Evolutionary conservation across 1,140 invertebrate genomes (phyloP).

Genomic region (Rhyzopertha dominica): DNA sequence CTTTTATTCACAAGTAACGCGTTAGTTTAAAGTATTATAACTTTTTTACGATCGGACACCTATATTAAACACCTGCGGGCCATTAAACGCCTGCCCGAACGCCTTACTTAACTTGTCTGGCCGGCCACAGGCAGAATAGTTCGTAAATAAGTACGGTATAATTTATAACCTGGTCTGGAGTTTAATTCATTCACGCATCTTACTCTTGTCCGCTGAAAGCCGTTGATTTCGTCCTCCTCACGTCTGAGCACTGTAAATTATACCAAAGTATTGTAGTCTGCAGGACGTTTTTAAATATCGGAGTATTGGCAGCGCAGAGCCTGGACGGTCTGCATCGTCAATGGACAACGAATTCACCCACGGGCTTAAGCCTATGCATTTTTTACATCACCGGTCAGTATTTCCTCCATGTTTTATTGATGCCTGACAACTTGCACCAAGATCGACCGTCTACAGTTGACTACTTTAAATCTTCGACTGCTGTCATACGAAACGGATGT

Average conservation of each 20-base stretch:
- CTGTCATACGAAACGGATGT: too few species aligned
- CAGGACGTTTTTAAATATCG: too few species aligned
- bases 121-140: constrained; percentile 14
- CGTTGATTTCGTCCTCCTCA: constrained; percentile 3
- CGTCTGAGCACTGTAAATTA: constrained; percentile 16
- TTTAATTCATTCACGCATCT: constrained; percentile 20
- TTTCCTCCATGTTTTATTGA: constrained; percentile 30
- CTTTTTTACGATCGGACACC: constrained; percentile 10
- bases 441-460: constrained; percentile 31
- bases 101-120: constrained; percentile 9
- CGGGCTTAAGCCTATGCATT: constrained; percentile 5
- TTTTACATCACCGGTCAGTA: constrained; percentile 1
- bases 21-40: constrained; percentile 14
- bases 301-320: too few species aligned
- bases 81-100: constrained; percentile 11
- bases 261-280: constrained; percentile 18
- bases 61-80: constrained; percentile 10
- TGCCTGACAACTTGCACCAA: constrained; percentile 33
- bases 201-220: too few species aligned
- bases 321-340: too few species aligned
- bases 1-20: constrained; percentile 12
- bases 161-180: constrained; percentile 20
- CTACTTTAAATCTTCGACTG: constrained; percentile 26
- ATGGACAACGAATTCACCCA: constrained; percentile 5
- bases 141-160: constrained; percentile 20